Percentiles rank a stretch among this genome's conserved stretches.
Conservation (phyloP, 2,888 invertebrate species). For the Branchellion lobata region DNA sequence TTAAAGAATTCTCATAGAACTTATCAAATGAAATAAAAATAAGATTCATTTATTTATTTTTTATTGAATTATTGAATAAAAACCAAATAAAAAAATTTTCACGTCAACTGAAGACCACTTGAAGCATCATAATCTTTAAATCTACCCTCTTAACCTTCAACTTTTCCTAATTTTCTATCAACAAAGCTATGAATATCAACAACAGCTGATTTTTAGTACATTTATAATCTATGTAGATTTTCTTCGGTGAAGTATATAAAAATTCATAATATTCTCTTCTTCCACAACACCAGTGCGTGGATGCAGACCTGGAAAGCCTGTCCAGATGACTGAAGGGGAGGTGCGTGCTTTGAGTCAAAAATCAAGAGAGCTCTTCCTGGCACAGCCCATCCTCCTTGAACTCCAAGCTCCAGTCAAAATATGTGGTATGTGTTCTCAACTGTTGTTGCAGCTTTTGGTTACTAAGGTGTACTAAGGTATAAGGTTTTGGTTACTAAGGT, state of each 20-base stretch:
- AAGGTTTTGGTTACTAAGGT: background rate
- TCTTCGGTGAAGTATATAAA: no score
- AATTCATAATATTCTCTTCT: no score
- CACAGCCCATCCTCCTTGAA: slow-evolving; percentile 68
- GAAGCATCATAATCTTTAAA: no score
- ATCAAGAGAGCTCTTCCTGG: slow-evolving; percentile 68
- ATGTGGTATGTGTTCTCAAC: slow-evolving; percentile 64
- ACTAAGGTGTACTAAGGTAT: background rate
- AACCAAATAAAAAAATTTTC: background rate
- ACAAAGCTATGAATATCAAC: no score
- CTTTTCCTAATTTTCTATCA: no score
- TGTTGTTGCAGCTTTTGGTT: background rate
- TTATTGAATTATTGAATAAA: background rate
- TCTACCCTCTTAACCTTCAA: no score
- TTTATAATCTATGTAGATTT: no score
- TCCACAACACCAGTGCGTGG: slow-evolving; percentile 64
- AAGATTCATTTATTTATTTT: background rate
- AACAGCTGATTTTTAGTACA: no score
- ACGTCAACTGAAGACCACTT: no score
- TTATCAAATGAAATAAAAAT: no score
- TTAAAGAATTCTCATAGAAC: no score
- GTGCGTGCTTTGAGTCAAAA: slow-evolving; percentile 65
- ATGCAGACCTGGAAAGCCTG: slow-evolving; percentile 80
- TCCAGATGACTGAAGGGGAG: slow-evolving; percentile 67
- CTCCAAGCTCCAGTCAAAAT: slow-evolving; percentile 68